phyloP scores from a whole-genome alignment of 1,140 invertebrate genomes.

The Yoshiicerus persimilis region DNA sequence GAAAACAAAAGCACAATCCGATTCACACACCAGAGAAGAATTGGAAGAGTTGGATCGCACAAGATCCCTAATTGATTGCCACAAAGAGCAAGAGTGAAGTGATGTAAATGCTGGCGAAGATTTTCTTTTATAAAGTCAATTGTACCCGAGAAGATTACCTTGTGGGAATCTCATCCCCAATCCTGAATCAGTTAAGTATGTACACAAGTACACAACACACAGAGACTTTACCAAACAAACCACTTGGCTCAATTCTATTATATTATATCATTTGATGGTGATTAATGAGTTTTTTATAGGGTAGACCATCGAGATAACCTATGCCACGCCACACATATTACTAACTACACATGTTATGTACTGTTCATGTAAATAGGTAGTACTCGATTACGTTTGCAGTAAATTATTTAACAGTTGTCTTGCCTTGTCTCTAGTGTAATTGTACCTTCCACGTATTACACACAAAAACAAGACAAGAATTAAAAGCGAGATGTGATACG shows the following conservation, averaged over 20 bases:
- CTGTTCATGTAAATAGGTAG: background rate
- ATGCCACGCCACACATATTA: background rate
- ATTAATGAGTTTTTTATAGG: slow-evolving; percentile 9
- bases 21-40: background rate
- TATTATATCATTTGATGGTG: slow-evolving; percentile 5
- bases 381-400: background rate
- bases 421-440: background rate
- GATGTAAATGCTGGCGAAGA: background rate
- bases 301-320: background rate
- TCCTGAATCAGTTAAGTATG: background rate
- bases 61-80: background rate
- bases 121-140: background rate
- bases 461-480: background rate
- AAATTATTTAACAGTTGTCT: background rate
- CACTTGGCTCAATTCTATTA: background rate
- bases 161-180: background rate
- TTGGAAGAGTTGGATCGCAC: background rate
- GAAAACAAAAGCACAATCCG: background rate
- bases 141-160: background rate
- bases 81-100: slow-evolving; percentile 15
- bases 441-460: background rate
- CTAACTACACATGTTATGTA: background rate
- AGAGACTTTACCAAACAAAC: background rate
- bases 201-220: background rate
- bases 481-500: background rate